Evolutionary conservation across 2,888 invertebrate species (phyloP).

Genomic region (Galerucella nymphaeae): DNA sequence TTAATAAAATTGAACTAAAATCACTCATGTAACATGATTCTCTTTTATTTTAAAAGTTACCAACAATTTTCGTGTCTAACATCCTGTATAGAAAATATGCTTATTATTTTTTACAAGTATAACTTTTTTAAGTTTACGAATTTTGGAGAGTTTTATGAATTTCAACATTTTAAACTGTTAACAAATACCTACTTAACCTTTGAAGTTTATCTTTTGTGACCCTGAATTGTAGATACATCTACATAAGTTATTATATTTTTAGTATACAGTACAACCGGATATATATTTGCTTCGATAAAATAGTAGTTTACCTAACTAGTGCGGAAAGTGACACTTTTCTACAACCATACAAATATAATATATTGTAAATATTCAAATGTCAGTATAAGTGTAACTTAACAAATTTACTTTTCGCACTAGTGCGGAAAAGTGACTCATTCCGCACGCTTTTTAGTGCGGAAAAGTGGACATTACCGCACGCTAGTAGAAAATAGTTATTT

Average conservation of each 20-base stretch:
- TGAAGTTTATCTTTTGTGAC: conserved; percentile 20
- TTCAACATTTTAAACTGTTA: conserved; percentile 15
- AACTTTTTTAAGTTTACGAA: not conserved
- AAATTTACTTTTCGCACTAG: no score
- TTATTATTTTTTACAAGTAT: not conserved
- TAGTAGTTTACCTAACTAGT: no score
- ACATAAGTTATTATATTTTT: not conserved
- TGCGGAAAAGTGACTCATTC: no score
- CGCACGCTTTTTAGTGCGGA: no score
- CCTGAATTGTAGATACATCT: conserved; percentile 21
- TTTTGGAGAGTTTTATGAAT: not conserved
- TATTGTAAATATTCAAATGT: no score
- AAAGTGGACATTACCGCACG: no score
- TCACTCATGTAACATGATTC: conserved; percentile 14
- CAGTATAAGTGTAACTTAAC: no score
- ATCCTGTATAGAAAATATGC: not conserved
- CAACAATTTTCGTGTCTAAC: not conserved
- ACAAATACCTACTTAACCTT: conserved; percentile 23
- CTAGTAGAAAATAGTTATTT: no score
- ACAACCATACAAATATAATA: no score
- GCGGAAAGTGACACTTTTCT: no score
- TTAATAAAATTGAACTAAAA: conserved; percentile 7
- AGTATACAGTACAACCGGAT: conserved; percentile 20
- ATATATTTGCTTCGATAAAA: conserved; percentile 14
- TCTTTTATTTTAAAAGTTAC: not conserved